Evolutionary conservation across 2,888 invertebrate species (phyloP).

Genomic region (Dasypogon diadema): DNA sequence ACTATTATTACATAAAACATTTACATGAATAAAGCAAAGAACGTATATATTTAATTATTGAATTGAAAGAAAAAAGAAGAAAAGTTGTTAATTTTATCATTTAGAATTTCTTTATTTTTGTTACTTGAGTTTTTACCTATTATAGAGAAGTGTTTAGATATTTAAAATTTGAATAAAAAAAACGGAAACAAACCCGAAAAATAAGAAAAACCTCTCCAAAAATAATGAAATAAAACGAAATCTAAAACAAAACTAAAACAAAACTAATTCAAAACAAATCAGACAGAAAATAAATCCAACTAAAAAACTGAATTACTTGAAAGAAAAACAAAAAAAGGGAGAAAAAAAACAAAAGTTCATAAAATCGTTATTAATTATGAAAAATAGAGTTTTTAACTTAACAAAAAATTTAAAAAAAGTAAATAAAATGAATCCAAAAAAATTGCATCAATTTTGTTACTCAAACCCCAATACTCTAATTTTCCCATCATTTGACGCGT

Average conservation of each 20-base stretch:
- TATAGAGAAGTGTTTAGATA: background rate
- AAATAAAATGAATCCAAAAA: constrained; percentile 39
- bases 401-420: constrained; percentile 39
- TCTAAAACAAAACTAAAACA: constrained; percentile 20
- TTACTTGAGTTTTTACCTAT: background rate
- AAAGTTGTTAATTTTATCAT: constrained; percentile 2
- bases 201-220: constrained; percentile 3
- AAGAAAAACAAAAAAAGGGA: constrained; percentile 3
- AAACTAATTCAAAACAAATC: constrained; percentile 16
- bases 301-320: too few relatives aligned
- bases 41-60: too few relatives aligned
- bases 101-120: constrained; percentile 7
- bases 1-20: too few relatives aligned
- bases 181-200: background rate
- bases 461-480: too few relatives aligned
- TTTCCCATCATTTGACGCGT: too few relatives aligned
- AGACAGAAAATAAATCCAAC: constrained; percentile 23
- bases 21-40: background rate
- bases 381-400: constrained; percentile 45
- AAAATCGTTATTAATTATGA: constrained; percentile 41
- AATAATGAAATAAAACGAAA: background rate
- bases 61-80: too few relatives aligned
- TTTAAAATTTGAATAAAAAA: background rate
- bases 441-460: background rate
- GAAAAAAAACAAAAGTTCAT: constrained; percentile 14